Conservation (phyloP, 1,140 invertebrate genomes). For the Phenacoccus solenopsis region DNA sequence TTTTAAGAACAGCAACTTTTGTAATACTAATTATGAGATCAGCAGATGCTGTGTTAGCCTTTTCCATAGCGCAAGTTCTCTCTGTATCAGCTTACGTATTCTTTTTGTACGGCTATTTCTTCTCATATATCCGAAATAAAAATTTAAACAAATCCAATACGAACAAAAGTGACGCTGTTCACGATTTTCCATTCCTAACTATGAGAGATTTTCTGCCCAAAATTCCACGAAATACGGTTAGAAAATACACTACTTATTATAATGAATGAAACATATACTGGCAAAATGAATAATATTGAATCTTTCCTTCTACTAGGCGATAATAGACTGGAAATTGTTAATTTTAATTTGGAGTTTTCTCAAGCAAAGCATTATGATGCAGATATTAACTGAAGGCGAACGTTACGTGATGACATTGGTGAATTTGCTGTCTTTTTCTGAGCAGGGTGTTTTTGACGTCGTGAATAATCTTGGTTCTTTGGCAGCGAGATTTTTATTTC, state of each 20-base stretch:
- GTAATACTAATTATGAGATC: conserved; percentile 50
- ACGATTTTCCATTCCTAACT: conserved; percentile 60
- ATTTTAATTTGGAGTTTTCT: conserved; percentile 74
- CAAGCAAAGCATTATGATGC: conserved; percentile 87
- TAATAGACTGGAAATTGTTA: conserved; percentile 29
- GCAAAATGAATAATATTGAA: not conserved
- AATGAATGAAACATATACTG: too few species aligned
- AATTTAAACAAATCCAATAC: conserved; percentile 37
- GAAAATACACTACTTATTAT: not conserved
- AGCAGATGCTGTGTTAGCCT: conserved; percentile 61
- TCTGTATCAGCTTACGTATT: conserved; percentile 46
- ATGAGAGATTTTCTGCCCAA: conserved; percentile 60
- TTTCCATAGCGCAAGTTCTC: conserved; percentile 63
- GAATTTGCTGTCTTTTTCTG: conserved; percentile 74
- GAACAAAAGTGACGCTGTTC: conserved; percentile 33
- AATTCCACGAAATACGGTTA: conserved; percentile 37
- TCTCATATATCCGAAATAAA: conserved; percentile 54
- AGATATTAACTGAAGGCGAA: conserved; percentile 92
- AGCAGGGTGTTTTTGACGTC: conserved; percentile 90
- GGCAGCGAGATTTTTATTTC: conserved; percentile 86
- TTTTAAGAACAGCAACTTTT: conserved; percentile 60
- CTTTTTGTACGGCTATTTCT: conserved; percentile 62
- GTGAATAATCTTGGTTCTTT: conserved; percentile 95
- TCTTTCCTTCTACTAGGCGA: conserved; percentile 19
- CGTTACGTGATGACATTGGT: conserved; percentile 94